Percentiles rank a stretch among this genome's conserved stretches.
Evolutionary conservation across 2,888 invertebrate genomes (phyloP).

Genomic region (Scaptomyza parva): DNA sequence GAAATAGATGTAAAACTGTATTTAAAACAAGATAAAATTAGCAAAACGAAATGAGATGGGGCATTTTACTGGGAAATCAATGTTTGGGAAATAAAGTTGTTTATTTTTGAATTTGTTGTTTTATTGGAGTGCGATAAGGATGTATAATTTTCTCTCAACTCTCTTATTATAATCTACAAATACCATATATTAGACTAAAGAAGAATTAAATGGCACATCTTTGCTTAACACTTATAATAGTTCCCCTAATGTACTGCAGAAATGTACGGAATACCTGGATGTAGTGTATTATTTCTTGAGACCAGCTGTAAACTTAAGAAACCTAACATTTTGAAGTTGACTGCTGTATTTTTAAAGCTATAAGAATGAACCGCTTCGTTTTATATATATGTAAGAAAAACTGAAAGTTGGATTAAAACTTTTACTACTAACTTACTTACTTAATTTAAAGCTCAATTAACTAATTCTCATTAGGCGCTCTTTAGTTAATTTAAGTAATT

Average conservation of each 20-base stretch:
- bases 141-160: no score
- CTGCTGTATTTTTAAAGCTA: constrained; percentile 63
- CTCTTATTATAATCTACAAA: not conserved
- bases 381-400: no score
- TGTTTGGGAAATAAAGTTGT: not conserved
- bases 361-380: constrained; percentile 77
- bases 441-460: not conserved
- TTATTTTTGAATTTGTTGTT: no score
- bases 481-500: not conserved
- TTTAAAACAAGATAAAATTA: not conserved
- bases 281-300: constrained; percentile 84
- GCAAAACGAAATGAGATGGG: not conserved
- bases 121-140: no score
- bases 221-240: no score
- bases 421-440: not conserved
- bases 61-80: no score
- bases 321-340: not conserved
- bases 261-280: constrained; percentile 68
- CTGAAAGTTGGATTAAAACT: not conserved
- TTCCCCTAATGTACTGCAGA: constrained; percentile 71
- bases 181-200: no score
- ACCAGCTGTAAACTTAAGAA: constrained; percentile 66
- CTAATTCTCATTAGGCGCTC: not conserved
- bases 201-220: no score
- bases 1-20: constrained; percentile 92